phyloP scores from a whole-genome alignment of 2,888 invertebrate genomes.

The Dyspetes luteomarginatus region DNA sequence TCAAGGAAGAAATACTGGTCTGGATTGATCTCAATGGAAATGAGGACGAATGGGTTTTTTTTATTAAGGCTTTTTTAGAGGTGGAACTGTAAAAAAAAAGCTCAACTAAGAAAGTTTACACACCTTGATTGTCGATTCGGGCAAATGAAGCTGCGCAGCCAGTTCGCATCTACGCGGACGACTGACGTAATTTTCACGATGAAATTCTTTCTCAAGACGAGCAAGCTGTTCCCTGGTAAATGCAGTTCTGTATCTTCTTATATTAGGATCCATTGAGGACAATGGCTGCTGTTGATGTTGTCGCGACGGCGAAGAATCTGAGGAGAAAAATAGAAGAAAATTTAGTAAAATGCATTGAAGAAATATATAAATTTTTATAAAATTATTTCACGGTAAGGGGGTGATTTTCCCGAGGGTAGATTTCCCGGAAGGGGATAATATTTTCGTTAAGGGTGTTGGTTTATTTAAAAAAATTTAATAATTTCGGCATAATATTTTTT shows the following conservation, averaged over 20 bases:
- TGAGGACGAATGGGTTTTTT: no score
- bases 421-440: background rate
- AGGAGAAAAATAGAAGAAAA: conserved; percentile 23
- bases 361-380: no score
- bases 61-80: background rate
- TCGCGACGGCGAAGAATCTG: conserved; percentile 66
- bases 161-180: conserved; percentile 97
- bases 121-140: conserved; percentile 99
- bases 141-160: conserved; percentile 95
- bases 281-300: conserved; percentile 67
- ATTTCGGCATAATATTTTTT: no score
- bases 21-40: no score
- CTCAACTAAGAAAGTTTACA: conserved; percentile 63
- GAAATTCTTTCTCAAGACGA: conserved; percentile 97
- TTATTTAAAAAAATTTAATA: no score
- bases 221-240: conserved; percentile 97
- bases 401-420: background rate
- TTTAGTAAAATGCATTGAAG: background rate
- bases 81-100: background rate
- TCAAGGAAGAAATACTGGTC: background rate
- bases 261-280: conserved; percentile 86
- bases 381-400: no score
- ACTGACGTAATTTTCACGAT: conserved; percentile 98
- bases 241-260: conserved; percentile 97
- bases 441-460: background rate